Evolutionary conservation across 2,888 invertebrate species (phyloP), one percentile per base, ranked within the genome.

Genomic region (Endomychus coccineus): DNA sequence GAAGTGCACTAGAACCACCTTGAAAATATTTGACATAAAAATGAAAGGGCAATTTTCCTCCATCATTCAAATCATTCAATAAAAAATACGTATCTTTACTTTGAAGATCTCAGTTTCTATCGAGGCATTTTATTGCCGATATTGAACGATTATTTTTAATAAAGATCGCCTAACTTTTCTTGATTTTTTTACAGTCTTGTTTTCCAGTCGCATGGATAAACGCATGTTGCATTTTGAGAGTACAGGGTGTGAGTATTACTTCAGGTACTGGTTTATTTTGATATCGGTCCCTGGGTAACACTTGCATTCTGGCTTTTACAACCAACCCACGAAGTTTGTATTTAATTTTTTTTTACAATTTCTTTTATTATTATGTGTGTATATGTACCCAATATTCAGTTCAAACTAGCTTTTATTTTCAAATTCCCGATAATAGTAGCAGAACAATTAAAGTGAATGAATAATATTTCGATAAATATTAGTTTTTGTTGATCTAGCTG

Each of bases 171-270:
- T 27, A 19, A 27, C 31, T 15, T 27, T 2, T 42, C 37, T 29
- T 36, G 29, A 34, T 40, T 42, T 41, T 32, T 36, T 45, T 40
- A 29, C 40, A 39, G 41, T 35, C 44, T 39, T 48, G 36, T 43
- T 40, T 48, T 46, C 44, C 45, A 41, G 36, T n/a, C 41, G 68
- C 65, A 66, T 67, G 63, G 51, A 48, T 28, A 29, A 56, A 53
- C 45, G 66, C 66, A 66, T 67, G 67, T 56, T 60, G 62, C 52
- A 57, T 51, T 56, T 57, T 72, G 75, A 52, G 50, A 70, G 66
- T 72, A 71, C 74, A 74, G 80, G 74, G 73, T 75, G 74, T 88
- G 94, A 94, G 94, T 94, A 94, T 94, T 94, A 90, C 90, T 90
- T 92, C 91, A 94, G 92, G 94, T 94, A 94, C 92, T 92, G 92